phyloP scores from a whole-genome alignment of 2,888 invertebrate species.

The Anarsia innoxiella region DNA sequence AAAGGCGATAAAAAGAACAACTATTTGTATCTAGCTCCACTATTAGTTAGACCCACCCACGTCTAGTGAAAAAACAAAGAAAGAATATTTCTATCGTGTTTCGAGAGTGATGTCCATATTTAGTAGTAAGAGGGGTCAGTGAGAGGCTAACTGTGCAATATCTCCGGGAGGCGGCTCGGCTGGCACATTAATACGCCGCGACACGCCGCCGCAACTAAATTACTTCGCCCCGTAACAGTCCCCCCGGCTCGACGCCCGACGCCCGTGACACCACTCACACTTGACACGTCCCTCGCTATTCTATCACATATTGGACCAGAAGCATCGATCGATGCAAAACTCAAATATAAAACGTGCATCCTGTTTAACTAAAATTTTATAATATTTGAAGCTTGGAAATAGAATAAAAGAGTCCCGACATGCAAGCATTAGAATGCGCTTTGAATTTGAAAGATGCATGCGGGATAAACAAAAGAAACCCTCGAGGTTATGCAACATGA shows the following conservation, averaged over 20 bases:
- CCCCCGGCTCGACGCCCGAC: too few relatives aligned
- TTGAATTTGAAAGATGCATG: too few relatives aligned
- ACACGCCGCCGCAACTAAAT: slow-evolving; percentile 41
- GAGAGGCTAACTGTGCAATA: slow-evolving; percentile 5
- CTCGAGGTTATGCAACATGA: slow-evolving; percentile 3
- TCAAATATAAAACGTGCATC: too few relatives aligned
- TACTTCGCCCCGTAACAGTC: slow-evolving; percentile 18
- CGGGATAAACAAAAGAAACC: slow-evolving; percentile 7
- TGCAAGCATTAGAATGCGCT: too few relatives aligned
- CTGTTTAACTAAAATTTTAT: too few relatives aligned
- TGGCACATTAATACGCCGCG: slow-evolving; percentile 28
- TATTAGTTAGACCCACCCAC: too few relatives aligned
- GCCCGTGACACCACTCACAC: slow-evolving; percentile 22
- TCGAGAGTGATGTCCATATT: slow-evolving; percentile 6
- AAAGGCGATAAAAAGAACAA: too few relatives aligned
- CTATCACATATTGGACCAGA: slow-evolving; percentile 13
- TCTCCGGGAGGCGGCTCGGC: slow-evolving; percentile 17
- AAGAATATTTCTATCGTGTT: too few relatives aligned
- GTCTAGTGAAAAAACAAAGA: too few relatives aligned
- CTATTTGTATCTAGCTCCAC: too few relatives aligned
- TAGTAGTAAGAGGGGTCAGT: slow-evolving; percentile 2
- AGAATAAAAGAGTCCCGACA: too few relatives aligned
- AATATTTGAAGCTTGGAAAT: too few relatives aligned
- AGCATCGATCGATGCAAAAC: slow-evolving; percentile 14
- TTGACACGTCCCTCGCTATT: slow-evolving; percentile 27